Evolutionary conservation across 2,113 vertebrate genomes (phyloP).

Genomic region (Artemisiospiza belli): DNA sequence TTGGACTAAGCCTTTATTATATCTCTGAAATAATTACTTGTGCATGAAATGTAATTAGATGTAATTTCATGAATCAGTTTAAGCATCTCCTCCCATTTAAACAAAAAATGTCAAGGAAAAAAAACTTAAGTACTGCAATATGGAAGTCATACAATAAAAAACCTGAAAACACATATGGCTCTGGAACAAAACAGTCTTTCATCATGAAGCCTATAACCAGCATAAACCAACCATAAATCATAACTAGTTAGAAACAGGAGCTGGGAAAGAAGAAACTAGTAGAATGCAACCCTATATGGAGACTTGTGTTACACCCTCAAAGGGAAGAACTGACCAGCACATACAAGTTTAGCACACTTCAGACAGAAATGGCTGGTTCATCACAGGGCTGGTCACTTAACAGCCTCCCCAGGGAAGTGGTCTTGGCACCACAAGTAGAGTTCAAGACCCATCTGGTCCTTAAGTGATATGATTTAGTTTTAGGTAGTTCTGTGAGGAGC

Average conservation of each 20-base stretch:
- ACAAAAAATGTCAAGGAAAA: not conserved
- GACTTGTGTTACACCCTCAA: not conserved
- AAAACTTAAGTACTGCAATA: not conserved
- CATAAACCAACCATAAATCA: not conserved
- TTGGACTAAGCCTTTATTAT: not conserved
- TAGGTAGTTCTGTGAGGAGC: not conserved
- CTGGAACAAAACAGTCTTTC: not conserved
- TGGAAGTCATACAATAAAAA: not conserved
- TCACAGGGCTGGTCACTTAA: not conserved
- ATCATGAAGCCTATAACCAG: not conserved
- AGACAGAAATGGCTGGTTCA: not conserved
- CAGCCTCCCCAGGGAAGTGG: not conserved
- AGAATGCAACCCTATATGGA: not conserved
- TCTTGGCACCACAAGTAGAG: not conserved
- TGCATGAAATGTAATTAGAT: not conserved
- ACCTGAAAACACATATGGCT: not conserved
- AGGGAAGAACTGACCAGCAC: not conserved
- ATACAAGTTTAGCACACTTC: not conserved
- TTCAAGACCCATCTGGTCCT: not conserved
- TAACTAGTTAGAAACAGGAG: not conserved
- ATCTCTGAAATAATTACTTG: not conserved
- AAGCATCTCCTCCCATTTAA: not conserved
- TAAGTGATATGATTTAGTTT: not conserved
- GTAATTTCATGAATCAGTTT: not conserved
- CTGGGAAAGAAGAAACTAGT: not conserved